Base-by-base conservation (phyloP, 2,888 invertebrate species). In the Prenolepis imparis region DNA sequence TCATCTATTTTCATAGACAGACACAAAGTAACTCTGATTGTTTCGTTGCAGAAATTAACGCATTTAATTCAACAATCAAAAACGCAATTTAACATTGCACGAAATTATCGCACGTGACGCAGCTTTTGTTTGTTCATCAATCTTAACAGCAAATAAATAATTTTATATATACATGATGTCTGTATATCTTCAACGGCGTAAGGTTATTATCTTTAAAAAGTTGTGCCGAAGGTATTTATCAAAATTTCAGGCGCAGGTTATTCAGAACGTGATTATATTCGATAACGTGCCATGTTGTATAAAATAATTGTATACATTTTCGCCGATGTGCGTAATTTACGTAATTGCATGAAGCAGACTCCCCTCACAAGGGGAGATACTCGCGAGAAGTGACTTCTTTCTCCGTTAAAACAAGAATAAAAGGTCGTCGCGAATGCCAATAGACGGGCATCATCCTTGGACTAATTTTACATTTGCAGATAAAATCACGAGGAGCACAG, bases 381-480 rank as follows among this genome's bases (percentile, higher is more conserved):
- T 18, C 11, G 11, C 24, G 59, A 41, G 5, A 52, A 55, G 39
- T 74, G 55, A 55, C 18, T 55, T 21, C 6, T 77, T 44, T 77
- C n/a, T 55, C 12, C 44, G 9, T 70, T 78, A 36, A 36, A 36
- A 68, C 3, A 41, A 32, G 11, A n/a, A 32, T 68, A 78, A 41
- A 28, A 57, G 48, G 28, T 32, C 41, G 41, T 24, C 52, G 41
- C 24, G 8, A 48, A 63, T 66, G n/a, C 5, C 24, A 41, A 41
- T 66, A 18, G 28, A 5, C 28, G 36, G 6, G 24, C 55, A 24
- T 78, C 32, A 44, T 18, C 78, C 78, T 78, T 70, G 70, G 18
- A 61, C 59, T 70, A 70, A 78, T 70, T 70, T 78, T 41, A n/a
- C 12, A 41, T 55, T 39, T 39, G 39, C 52, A 12, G 55, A 41